phyloP scores from a whole-genome alignment of 2,797 vertebrate genomes.

The Gymnopithys bicolor region DNA sequence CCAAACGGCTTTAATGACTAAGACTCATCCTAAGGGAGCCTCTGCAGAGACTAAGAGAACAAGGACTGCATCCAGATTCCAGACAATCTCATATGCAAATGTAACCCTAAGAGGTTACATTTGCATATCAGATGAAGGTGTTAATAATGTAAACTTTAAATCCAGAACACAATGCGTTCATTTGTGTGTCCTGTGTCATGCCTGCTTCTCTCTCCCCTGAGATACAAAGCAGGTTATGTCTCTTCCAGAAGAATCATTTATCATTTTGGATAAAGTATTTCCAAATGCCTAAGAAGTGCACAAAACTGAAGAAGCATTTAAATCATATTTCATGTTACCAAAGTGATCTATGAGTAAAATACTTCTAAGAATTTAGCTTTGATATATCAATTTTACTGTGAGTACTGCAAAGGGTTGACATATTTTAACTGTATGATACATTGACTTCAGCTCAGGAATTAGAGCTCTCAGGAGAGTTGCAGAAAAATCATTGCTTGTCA shows the following conservation, averaged over 20 bases:
- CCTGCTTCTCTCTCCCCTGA: not conserved
- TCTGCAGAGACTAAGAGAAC: not conserved
- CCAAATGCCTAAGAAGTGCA: slow-evolving; percentile 3
- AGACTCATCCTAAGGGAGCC: not conserved
- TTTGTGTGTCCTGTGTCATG: not conserved
- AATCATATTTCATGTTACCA: slow-evolving; percentile 61
- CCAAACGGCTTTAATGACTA: not conserved
- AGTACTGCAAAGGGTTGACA: slow-evolving; percentile 14
- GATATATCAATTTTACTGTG: slow-evolving; percentile 47
- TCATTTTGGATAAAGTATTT: slow-evolving; percentile 48
- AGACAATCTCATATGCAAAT: not conserved
- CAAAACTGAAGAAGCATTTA: slow-evolving; percentile 41
- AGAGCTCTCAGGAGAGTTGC: not conserved
- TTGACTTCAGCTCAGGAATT: not conserved
- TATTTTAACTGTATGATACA: slow-evolving; percentile 10
- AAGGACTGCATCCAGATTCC: not conserved
- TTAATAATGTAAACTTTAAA: not conserved
- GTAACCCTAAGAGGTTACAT: not conserved
- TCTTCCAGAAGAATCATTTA: slow-evolving; percentile 9
- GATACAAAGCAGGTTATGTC: not conserved
- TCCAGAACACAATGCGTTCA: not conserved
- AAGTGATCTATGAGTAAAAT: slow-evolving; percentile 56
- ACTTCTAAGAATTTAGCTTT: slow-evolving; percentile 48
- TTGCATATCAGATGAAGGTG: not conserved
- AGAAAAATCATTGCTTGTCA: not conserved